phyloP scores from a whole-genome alignment of 2,797 vertebrate genomes.

The Syngnathus acus region DNA sequence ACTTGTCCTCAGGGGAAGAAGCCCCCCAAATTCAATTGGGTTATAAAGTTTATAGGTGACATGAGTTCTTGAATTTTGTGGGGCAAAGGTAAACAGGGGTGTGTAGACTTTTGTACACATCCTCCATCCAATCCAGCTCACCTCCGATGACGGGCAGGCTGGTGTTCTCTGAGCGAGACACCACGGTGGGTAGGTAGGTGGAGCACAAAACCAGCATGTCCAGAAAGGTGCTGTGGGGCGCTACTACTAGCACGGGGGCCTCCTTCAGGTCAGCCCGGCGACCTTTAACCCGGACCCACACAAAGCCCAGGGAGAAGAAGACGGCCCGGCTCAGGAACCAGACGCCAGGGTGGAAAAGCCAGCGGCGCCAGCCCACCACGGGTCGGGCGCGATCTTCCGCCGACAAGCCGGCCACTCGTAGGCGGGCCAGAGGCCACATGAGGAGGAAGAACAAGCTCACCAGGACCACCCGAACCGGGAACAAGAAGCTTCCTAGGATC shows the following conservation, averaged over 20 bases:
- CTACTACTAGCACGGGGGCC: slow-evolving; percentile 80
- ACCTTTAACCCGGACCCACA: slow-evolving; percentile 78
- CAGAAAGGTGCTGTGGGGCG: slow-evolving; percentile 83
- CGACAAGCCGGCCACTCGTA: slow-evolving; percentile 72
- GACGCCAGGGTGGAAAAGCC: slow-evolving; percentile 66
- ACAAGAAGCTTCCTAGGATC: slow-evolving; percentile 72
- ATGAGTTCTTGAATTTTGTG: too few species aligned
- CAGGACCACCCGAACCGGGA: slow-evolving; percentile 70
- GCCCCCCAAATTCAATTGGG: too few species aligned
- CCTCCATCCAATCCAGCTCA: slow-evolving; percentile 45
- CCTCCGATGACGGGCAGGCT: slow-evolving; percentile 83
- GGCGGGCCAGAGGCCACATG: slow-evolving; percentile 77
- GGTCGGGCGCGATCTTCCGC: slow-evolving; percentile 67
- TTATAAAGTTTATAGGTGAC: too few species aligned
- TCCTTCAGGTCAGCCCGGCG: slow-evolving; percentile 71
- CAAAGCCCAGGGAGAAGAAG: slow-evolving; percentile 79
- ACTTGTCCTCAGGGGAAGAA: too few species aligned
- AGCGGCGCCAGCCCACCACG: slow-evolving; percentile 70
- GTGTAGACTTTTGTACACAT: neutral
- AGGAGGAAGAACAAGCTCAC: slow-evolving; percentile 71
- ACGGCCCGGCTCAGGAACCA: slow-evolving; percentile 69
- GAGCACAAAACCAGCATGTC: slow-evolving; percentile 77
- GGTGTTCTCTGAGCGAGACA: slow-evolving; percentile 81
- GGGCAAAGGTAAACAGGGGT: too few species aligned
- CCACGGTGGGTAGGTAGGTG: slow-evolving; percentile 75